Conservation (phyloP, 2,797 vertebrate species). For the Notamacropus eugenii region DNA sequence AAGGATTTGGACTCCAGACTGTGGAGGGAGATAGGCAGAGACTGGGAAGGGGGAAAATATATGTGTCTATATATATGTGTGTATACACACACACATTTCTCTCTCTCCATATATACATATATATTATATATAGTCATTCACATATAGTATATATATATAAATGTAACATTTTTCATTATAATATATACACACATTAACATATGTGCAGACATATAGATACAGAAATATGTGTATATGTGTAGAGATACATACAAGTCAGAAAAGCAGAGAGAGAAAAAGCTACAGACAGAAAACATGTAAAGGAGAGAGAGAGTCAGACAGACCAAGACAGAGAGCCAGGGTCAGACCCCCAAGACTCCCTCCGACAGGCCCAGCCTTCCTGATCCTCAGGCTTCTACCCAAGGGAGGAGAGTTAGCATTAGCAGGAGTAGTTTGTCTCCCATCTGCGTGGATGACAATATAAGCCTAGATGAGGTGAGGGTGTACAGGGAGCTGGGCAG, state of each 20-base stretch:
- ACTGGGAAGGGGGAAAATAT: background rate
- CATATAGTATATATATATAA: background rate
- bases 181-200: background rate
- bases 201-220: background rate
- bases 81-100: background rate
- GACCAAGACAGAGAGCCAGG: background rate
- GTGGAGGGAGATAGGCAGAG: background rate
- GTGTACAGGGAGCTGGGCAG: background rate
- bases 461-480: background rate
- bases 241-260: background rate
- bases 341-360: background rate
- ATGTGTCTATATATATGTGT: too few species aligned
- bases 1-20: background rate
- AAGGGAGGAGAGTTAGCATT: background rate
- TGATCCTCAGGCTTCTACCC: background rate
- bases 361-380: background rate
- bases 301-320: too few species aligned
- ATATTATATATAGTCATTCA: background rate
- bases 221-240: background rate
- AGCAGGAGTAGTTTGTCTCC: background rate
- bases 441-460: background rate
- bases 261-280: background rate
- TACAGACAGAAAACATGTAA: background rate
- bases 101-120: too few species aligned
- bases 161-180: background rate